phyloP scores from a whole-genome alignment of 2,797 vertebrate genomes.

The Paramormyrops hopkinsi region DNA sequence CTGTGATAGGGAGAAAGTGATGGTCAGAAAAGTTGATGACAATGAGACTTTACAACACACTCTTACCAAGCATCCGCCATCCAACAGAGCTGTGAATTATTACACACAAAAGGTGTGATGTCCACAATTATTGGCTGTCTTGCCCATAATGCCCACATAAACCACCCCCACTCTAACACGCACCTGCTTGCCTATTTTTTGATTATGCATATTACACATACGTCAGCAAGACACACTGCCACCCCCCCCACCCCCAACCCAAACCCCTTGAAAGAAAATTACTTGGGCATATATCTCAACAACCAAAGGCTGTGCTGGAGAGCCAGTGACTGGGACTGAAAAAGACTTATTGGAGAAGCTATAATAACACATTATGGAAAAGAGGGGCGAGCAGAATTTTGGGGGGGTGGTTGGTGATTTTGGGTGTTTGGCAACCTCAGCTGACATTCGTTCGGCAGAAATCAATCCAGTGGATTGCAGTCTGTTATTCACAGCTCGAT shows the following conservation, averaged over 20 bases:
- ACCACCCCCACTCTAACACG: not conserved
- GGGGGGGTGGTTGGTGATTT: not conserved
- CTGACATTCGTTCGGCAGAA: not conserved
- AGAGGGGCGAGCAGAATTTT: not conserved
- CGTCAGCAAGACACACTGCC: not conserved
- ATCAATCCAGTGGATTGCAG: not conserved
- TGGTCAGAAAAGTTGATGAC: not conserved
- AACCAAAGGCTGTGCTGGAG: not conserved
- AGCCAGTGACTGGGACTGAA: not conserved
- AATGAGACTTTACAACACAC: not conserved
- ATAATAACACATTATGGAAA: not conserved
- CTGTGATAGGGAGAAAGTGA: not conserved
- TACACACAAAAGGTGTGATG: constrained; percentile 6
- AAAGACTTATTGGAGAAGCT: not conserved
- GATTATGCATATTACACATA: constrained; percentile 4
- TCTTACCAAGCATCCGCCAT: not conserved
- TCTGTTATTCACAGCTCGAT: not conserved
- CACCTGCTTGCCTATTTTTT: not conserved
- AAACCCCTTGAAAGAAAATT: not conserved
- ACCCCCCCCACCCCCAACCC: not conserved
- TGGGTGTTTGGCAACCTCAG: not conserved
- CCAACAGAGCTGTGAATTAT: constrained; percentile 5
- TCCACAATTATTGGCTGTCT: not conserved
- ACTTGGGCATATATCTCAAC: not conserved
- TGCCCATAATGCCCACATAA: not conserved